phyloP scores from a whole-genome alignment of 2,113 vertebrate genomes.

The Notiomystis cincta region DNA sequence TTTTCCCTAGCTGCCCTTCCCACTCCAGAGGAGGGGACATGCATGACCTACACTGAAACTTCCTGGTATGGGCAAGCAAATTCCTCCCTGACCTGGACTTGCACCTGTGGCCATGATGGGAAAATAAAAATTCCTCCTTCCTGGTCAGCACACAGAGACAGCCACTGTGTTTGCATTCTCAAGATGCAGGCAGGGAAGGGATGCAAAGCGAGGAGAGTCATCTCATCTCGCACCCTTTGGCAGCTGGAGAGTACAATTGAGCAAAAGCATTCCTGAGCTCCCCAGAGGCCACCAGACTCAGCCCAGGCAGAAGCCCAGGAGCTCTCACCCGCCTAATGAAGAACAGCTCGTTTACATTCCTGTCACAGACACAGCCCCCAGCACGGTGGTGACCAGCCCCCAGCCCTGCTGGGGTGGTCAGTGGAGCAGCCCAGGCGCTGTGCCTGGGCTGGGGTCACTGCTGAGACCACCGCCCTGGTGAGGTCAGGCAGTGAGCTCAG shows the following conservation, averaged over 20 bases:
- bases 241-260: conserved; percentile 15
- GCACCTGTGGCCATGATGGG: neutral
- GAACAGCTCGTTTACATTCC: neutral
- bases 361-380: neutral
- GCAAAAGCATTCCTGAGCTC: conserved; percentile 13
- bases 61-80: neutral
- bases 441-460: neutral
- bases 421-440: neutral
- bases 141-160: neutral
- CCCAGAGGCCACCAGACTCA: neutral
- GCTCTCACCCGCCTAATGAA: neutral
- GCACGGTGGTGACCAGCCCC: fast-evolving
- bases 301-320: neutral
- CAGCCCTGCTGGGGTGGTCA: neutral
- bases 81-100: neutral
- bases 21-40: neutral
- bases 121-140: neutral
- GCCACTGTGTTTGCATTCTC: neutral
- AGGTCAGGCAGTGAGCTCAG: conserved; percentile 57
- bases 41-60: neutral
- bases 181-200: neutral
- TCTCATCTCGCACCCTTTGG: neutral
- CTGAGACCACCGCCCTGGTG: conserved; percentile 27
- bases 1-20: neutral
- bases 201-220: neutral